Base-by-base conservation (phyloP, 2,888 invertebrate genomes). In the Apodemia mormo region DNA sequence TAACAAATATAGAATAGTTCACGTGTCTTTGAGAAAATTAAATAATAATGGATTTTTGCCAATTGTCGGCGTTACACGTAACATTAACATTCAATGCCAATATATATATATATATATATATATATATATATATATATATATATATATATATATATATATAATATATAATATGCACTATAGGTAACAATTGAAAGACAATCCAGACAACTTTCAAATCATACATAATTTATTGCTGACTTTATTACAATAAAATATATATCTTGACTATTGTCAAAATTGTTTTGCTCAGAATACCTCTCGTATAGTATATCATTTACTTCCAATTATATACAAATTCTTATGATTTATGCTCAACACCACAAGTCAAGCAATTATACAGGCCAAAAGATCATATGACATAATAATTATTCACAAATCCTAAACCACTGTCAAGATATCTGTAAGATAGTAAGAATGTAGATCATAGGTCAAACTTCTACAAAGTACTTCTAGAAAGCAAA, bases 391-490 rank as follows among this genome's bases (percentile, higher is more conserved):
- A 66, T 52, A 56, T 68, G 56, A 65, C 61, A 68, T 52, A n/a
- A 68, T 52, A n/a, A 54, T 54, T 52, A 14, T 43, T 40, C 54
- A 65, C 56, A 54, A 65, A 69, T 43, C 54, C 79, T 83, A 84
- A 78, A 81, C 82, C 82, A 83, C 82, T 85, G 86, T 88, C 89
- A 83, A 82, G 84, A 82, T 85, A 90, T 88, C 91, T 91, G 90
- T 90, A 91, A 86, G 87, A 84, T 85, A 85, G 87, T 86, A 89
- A 81, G 85, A 88, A 88, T 89, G 87, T 86, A 88, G 82, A 83
- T 86, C 2, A 33, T 33, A 61, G 61, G 61, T 33, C 61, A 61
- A 52, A 12, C 7, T 52, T n/a, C 7, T n/a, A 52, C 7, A 52
- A 52, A 4, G 5, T 14, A 12, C 2, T 45, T 45, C 0, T 6